Evolutionary conservation across 2,113 vertebrate species (phyloP).

Genomic region (Sylvilagus bachmani): DNA sequence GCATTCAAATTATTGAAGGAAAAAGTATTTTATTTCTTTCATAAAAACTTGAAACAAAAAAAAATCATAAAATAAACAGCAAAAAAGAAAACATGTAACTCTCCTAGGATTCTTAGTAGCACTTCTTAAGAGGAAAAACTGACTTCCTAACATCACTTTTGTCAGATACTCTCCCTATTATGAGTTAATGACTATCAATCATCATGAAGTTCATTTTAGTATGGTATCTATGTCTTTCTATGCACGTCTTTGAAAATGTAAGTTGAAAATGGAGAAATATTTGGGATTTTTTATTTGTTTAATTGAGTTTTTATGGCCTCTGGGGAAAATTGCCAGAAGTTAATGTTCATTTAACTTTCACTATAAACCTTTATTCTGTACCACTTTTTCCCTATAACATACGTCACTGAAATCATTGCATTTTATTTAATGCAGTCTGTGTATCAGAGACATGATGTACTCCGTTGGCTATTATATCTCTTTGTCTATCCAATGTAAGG

Average conservation of each 20-base stretch:
- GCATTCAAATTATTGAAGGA: neutral
- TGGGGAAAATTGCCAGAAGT: neutral
- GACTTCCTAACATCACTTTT: neutral
- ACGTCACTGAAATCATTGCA: neutral
- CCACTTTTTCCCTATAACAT: neutral
- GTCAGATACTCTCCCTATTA: neutral
- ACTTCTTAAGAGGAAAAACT: neutral
- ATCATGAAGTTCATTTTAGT: neutral
- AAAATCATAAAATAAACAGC: neutral
- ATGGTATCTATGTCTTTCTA: neutral
- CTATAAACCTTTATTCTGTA: neutral
- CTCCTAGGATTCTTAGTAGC: neutral
- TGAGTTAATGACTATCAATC: neutral
- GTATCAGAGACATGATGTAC: neutral
- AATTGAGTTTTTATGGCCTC: slow-evolving; percentile 13
- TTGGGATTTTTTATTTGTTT: neutral
- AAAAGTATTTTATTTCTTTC: neutral
- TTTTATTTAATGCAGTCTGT: neutral
- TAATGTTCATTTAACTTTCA: slow-evolving; percentile 6
- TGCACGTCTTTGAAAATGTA: neutral
- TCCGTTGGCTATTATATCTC: neutral
- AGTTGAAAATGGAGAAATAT: slow-evolving; percentile 6
- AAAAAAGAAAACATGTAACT: neutral
- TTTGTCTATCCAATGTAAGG: neutral
- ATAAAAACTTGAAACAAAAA: neutral